These are phyloP conservation scores for Xylocampa areola DNA, from an alignment of 2,888 invertebrate genomes.

Conservation along the genomic window DNA sequence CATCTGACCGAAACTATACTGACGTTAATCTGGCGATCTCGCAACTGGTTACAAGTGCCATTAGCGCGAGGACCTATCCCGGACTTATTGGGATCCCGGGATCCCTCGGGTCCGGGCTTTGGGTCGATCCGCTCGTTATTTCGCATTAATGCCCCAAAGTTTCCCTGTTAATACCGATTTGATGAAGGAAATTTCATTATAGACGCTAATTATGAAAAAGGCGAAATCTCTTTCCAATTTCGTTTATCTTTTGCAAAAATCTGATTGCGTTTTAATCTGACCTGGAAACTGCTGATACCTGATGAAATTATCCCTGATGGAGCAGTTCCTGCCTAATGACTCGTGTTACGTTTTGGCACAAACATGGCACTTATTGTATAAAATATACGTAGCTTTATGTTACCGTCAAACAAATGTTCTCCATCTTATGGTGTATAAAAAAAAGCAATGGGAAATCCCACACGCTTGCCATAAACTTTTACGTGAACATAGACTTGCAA, in stretches of 20 bases:
- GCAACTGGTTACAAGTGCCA: constrained; percentile 79
- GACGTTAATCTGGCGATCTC: constrained; percentile 74
- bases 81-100: constrained; percentile 66
- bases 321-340: not conserved
- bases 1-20: constrained; percentile 45
- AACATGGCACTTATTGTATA: too few species aligned
- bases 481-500: constrained; percentile 28
- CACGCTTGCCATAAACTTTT: constrained; percentile 36
- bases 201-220: constrained; percentile 74
- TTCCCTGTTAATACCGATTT: constrained; percentile 76
- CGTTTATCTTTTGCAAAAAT: constrained; percentile 37
- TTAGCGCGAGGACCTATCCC: constrained; percentile 70
- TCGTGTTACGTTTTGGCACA: too few species aligned
- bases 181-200: constrained; percentile 79
- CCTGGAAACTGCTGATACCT: too few species aligned
- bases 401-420: too few species aligned
- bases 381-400: too few species aligned
- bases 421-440: too few species aligned
- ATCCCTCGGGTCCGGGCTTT: constrained; percentile 68
- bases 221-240: constrained; percentile 45
- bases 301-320: not conserved
- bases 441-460: constrained; percentile 7
- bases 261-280: constrained; percentile 22
- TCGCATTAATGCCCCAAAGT: constrained; percentile 84
- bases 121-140: constrained; percentile 83